phyloP scores from a whole-genome alignment of 2,888 invertebrate species.

The Cephus pygmeus region DNA sequence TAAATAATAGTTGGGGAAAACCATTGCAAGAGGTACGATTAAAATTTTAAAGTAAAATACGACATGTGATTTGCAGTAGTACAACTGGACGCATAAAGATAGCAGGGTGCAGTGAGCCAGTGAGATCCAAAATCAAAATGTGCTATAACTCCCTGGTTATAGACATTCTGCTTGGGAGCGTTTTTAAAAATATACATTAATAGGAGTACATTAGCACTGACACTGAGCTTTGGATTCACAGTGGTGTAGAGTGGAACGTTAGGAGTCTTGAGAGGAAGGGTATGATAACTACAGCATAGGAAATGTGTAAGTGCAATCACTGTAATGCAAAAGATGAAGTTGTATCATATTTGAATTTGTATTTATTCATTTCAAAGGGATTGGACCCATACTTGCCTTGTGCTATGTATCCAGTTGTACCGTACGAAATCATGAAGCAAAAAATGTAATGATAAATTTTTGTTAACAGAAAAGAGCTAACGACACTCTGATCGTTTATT shows the following conservation, averaged over 20 bases:
- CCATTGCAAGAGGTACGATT: slow-evolving; percentile 16
- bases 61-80: slow-evolving; percentile 41
- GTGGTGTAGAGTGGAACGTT: not conserved
- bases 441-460: slow-evolving; percentile 41
- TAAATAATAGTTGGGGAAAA: slow-evolving; percentile 19
- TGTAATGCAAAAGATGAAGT: not conserved
- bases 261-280: slow-evolving; percentile 37
- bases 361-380: slow-evolving; percentile 26
- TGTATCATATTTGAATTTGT: not conserved
- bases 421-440: slow-evolving; percentile 60
- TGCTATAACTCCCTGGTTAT: not conserved
- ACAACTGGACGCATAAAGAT: slow-evolving; percentile 61
- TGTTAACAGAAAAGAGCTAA: not conserved
- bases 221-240: not conserved
- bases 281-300: slow-evolving; percentile 12
- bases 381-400: slow-evolving; percentile 63
- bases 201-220: not conserved
- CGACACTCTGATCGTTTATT: not conserved
- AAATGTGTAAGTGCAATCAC: not conserved
- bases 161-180: not conserved
- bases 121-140: slow-evolving; percentile 15
- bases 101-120: slow-evolving; percentile 43
- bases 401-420: slow-evolving; percentile 64
- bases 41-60: slow-evolving; percentile 24
- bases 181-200: not conserved